Evolutionary conservation across 2,888 invertebrate genomes (phyloP).

Genomic region (Leptinotarsa juncta): DNA sequence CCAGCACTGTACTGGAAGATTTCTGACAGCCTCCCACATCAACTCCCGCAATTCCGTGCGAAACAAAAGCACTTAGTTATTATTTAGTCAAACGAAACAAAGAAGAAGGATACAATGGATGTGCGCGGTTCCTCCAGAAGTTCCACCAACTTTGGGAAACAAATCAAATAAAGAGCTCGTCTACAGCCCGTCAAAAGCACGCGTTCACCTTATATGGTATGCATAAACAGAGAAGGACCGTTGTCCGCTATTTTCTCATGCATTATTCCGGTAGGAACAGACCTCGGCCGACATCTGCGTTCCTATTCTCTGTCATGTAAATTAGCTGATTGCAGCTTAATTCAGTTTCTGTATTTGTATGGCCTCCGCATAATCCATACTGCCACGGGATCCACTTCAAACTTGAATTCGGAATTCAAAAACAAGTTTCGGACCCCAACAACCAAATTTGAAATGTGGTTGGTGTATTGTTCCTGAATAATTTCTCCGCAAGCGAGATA

Average conservation of each 20-base stretch:
- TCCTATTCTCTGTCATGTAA: constrained; percentile 53
- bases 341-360: constrained; percentile 56
- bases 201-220: constrained; percentile 60
- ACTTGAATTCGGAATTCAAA: constrained; percentile 34
- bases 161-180: constrained; percentile 53
- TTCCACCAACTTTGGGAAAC: constrained; percentile 46
- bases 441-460: constrained; percentile 28
- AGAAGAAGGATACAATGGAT: constrained; percentile 38
- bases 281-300: constrained; percentile 51
- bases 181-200: constrained; percentile 56
- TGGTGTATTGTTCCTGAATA: constrained; percentile 30
- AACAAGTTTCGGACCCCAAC: constrained; percentile 35
- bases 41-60: not conserved
- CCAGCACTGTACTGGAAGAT: too few relatives aligned
- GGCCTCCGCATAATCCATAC: constrained; percentile 53
- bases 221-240: constrained; percentile 56
- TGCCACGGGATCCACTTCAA: constrained; percentile 32
- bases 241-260: constrained; percentile 62
- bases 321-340: constrained; percentile 57
- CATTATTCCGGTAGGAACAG: constrained; percentile 59
- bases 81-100: constrained; percentile 37
- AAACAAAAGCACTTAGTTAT: constrained; percentile 35
- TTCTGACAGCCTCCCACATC: constrained; percentile 5
- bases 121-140: constrained; percentile 42
- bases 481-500: constrained; percentile 15